Percentiles rank a stretch among this genome's conserved stretches.
Conservation (phyloP, 2,113 vertebrate genomes). For the Pristiophorus japonicus region DNA sequence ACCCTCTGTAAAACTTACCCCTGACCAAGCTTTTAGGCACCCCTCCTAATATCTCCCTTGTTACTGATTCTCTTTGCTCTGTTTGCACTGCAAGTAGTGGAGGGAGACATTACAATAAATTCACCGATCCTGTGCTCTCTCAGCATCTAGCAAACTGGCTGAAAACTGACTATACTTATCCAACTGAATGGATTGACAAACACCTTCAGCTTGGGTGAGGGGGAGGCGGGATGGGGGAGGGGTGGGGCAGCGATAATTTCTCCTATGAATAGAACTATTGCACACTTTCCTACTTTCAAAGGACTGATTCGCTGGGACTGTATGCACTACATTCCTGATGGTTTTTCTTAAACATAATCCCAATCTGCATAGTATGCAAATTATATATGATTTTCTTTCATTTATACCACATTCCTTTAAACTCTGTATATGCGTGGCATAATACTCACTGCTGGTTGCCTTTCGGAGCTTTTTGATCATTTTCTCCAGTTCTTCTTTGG, state of each 20-base stretch:
- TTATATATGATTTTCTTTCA: background rate
- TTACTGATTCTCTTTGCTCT: too few species aligned
- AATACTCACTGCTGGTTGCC: slow-evolving; percentile 63
- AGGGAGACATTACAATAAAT: too few species aligned
- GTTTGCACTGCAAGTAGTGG: too few species aligned
- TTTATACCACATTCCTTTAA: background rate
- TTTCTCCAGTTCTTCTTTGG: slow-evolving; percentile 62
- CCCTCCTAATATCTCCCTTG: too few species aligned
- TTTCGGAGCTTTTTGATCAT: slow-evolving; percentile 69
- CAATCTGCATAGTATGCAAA: background rate
- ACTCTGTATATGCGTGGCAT: background rate
- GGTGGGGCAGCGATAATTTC: too few species aligned
- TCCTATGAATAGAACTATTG: background rate
- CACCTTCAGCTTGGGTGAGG: background rate
- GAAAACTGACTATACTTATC: background rate
- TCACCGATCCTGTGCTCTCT: background rate
- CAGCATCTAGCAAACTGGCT: background rate
- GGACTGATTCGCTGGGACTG: background rate
- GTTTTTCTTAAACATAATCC: background rate
- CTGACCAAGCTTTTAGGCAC: too few species aligned
- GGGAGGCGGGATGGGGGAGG: too few species aligned
- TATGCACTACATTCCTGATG: background rate
- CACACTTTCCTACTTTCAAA: background rate
- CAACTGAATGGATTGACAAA: background rate
- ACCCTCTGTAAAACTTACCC: too few species aligned